Evolutionary conservation across 2,113 vertebrate species (phyloP), one percentile per base, ranked within the genome.

Genomic region (Halcyon senegalensis): DNA sequence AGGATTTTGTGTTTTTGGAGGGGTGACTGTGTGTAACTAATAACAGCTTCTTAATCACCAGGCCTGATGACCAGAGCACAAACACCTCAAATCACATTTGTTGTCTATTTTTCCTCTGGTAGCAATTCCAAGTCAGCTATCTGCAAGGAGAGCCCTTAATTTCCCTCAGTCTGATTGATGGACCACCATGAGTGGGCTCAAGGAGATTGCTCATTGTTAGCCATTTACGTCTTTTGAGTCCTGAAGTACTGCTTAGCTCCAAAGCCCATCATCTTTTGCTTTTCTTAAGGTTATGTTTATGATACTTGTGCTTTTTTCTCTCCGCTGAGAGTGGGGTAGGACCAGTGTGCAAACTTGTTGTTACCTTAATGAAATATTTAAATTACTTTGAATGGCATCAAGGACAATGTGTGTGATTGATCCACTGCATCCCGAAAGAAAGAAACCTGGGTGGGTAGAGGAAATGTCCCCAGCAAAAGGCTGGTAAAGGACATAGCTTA

Each of bases 401-500:
- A 74, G 27, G 21, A 55, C 37, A 68, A 7, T 18, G 19, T 50
- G 10, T 63, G 24, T 25, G 11, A 72, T 9, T 69, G 24, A 30
- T 50, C 19, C 13, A 24, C 5, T 0, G 2, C 7, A 15, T 2
- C 9, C 27, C 3, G 3, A 72, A 68, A 77, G 13, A 24, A 80
- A 87, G 48, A 76, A 91, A 68, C 5, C 8, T 82, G 13, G 0
- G 1, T 53, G 23, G 19, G 35, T 43, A 12, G 53, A 79, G 73
- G 46, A 33, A 16, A 35, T 33, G 8, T 60, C 13, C 24, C 10
- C 48, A 73, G 59, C 18, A 18, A 16, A 78, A 66, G 28, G 19
- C 60, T 66, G 37, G 33, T 18, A 93, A 48, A 76, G 13, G 8
- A 68, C 0, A 0, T 28, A 63, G 25, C 18, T 82, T 39, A 51